These are phyloP conservation scores for Menidia beryllina DNA, from an alignment of 2,113 vertebrate species.

Conservation along the genomic window DNA sequence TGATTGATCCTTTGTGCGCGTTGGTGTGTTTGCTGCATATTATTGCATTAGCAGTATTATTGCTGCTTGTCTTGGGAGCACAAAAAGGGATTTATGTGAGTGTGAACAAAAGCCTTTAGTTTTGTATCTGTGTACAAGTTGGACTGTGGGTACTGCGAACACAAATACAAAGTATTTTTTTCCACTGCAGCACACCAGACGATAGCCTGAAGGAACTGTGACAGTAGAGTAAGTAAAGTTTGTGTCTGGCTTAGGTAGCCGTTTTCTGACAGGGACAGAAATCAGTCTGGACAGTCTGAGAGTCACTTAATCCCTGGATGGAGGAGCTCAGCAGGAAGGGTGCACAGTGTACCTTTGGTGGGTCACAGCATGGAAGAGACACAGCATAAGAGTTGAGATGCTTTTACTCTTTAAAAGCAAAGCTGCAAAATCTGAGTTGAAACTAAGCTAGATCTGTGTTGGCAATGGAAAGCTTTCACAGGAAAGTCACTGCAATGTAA, in stretches of 20 bases:
- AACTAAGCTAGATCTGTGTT: neutral
- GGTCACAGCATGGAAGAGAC: conserved; percentile 18
- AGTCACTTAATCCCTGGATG: conserved; percentile 53
- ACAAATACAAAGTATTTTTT: conserved; percentile 24
- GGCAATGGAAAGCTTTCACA: neutral
- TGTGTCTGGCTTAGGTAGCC: conserved; percentile 17
- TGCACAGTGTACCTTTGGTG: conserved; percentile 24
- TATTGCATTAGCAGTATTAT: conserved; percentile 49
- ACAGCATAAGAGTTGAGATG: conserved; percentile 1
- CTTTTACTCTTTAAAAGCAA: neutral
- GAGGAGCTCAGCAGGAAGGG: conserved; percentile 46
- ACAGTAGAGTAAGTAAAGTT: conserved; percentile 26
- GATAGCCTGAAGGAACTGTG: conserved; percentile 16
- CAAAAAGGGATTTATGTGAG: conserved; percentile 32
- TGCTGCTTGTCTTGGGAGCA: conserved; percentile 39
- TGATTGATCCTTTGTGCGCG: conserved; percentile 24
- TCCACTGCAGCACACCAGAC: neutral
- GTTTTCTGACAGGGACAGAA: conserved; percentile 38
- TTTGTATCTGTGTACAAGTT: conserved; percentile 41
- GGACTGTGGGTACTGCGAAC: conserved; percentile 1
- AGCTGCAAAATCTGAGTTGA: neutral
- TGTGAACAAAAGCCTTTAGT: conserved; percentile 33
- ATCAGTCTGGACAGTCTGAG: conserved; percentile 50
- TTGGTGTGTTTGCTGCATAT: conserved; percentile 39
- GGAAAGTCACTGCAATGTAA: neutral